Conservation (phyloP, 1,140 invertebrate genomes). For the Heliconius melpomene region DNA sequence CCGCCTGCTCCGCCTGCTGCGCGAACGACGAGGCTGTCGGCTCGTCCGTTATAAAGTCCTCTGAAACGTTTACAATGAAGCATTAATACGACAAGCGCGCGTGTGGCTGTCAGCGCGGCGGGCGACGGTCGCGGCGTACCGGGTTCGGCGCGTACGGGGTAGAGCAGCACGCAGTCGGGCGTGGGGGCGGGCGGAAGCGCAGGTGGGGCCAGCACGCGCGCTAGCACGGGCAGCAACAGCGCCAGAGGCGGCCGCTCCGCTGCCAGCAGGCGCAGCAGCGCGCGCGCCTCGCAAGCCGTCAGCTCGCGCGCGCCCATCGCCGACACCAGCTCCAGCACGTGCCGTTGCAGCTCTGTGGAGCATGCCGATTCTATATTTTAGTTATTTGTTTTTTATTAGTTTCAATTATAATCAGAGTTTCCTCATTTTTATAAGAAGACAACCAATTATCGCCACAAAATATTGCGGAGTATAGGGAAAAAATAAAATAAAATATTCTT, state of each 20-base stretch:
- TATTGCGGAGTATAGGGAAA: too few relatives aligned
- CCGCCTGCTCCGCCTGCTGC: constrained; percentile 50
- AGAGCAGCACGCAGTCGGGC: constrained; percentile 83
- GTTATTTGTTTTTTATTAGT: too few relatives aligned
- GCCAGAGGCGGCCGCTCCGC: constrained; percentile 77
- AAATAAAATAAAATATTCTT: too few relatives aligned
- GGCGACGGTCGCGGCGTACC: constrained; percentile 5
- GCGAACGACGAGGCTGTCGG: constrained; percentile 42
- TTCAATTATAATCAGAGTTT: too few relatives aligned
- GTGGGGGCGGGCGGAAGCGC: constrained; percentile 65
- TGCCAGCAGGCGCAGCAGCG: constrained; percentile 82
- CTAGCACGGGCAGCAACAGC: constrained; percentile 80
- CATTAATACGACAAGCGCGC: too few relatives aligned
- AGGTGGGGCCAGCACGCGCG: constrained; percentile 61
- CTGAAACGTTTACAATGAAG: neutral
- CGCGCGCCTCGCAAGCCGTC: constrained; percentile 78
- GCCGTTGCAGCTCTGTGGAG: constrained; percentile 81
- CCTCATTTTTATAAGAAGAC: too few relatives aligned
- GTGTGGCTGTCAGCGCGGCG: too few relatives aligned
- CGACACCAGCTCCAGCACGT: constrained; percentile 83
- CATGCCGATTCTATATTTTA: too few relatives aligned
- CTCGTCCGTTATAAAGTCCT: constrained; percentile 42
- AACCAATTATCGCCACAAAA: too few relatives aligned
- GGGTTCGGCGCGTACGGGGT: constrained; percentile 62
- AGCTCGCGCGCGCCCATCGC: constrained; percentile 51